These are phyloP conservation scores for Trachelus iudaicus DNA, from an alignment of 2,888 invertebrate species.

Conservation along the genomic window DNA sequence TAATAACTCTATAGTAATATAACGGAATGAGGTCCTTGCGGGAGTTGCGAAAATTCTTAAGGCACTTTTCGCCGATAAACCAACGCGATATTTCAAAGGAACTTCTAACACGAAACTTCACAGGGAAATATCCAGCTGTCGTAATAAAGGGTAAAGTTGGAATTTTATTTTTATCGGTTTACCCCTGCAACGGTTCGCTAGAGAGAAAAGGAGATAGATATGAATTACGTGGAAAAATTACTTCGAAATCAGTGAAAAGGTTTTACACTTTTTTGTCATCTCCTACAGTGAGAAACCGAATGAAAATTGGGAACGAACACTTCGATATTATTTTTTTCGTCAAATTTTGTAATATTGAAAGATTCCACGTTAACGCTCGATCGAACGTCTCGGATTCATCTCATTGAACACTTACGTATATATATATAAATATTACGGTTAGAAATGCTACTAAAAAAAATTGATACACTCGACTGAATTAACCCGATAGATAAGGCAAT, in stretches of 20 bases:
- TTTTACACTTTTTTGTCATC: not conserved
- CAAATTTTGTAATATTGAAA: not conserved
- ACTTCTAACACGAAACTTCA: not conserved
- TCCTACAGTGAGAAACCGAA: not conserved
- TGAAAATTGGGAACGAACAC: not conserved
- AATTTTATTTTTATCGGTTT: not conserved
- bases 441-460: not conserved
- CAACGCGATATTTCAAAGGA: not conserved
- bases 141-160: not conserved
- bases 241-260: not conserved
- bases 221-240: not conserved
- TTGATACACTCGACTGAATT: conserved; percentile 30
- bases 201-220: not conserved
- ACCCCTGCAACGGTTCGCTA: not conserved
- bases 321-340: not conserved
- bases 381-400: not conserved
- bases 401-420: not conserved
- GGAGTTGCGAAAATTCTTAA: not conserved
- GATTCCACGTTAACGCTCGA: not conserved
- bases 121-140: not conserved
- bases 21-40: not conserved
- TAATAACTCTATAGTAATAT: not conserved
- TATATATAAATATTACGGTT: not conserved
- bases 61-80: not conserved
- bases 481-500: conserved; percentile 48